Percentiles rank a stretch among this genome's conserved stretches.
Evolutionary conservation across 1,140 invertebrate species (phyloP).

Genomic region (Atta cephalotes): DNA sequence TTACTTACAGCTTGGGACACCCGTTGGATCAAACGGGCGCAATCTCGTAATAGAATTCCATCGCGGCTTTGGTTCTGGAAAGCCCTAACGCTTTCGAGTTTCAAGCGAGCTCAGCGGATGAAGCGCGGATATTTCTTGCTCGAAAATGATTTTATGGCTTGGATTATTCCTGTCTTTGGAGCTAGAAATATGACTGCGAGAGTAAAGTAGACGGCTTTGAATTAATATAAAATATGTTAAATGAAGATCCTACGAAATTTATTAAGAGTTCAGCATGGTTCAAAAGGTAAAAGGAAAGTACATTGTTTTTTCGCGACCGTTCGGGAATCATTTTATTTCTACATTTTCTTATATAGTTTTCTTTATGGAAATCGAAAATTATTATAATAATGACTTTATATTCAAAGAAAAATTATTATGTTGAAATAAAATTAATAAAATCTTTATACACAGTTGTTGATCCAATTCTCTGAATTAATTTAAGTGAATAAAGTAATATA

Average conservation of each 20-base stretch:
- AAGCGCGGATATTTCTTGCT: conserved; percentile 53
- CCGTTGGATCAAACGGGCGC: conserved; percentile 55
- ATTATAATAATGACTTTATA: no score
- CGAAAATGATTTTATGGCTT: conserved; percentile 45
- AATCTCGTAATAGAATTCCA: conserved; percentile 64
- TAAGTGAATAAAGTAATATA: no score
- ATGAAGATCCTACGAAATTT: background rate
- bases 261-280: background rate
- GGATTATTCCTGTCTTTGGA: conserved; percentile 47
- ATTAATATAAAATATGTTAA: conserved; percentile 1
- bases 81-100: conserved; percentile 61
- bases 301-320: no score
- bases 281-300: no score
- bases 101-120: conserved; percentile 55
- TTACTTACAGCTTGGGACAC: conserved; percentile 19
- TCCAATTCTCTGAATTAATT: no score
- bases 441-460: no score
- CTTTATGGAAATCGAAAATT: no score
- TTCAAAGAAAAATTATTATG: no score
- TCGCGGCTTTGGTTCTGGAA: conserved; percentile 44
- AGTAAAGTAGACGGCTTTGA: conserved; percentile 13
- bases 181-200: conserved; percentile 12
- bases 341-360: no score
- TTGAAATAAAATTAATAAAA: no score
- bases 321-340: no score